Conservation (phyloP, 2,888 invertebrate genomes). For the Halocaridina rubra region DNA sequence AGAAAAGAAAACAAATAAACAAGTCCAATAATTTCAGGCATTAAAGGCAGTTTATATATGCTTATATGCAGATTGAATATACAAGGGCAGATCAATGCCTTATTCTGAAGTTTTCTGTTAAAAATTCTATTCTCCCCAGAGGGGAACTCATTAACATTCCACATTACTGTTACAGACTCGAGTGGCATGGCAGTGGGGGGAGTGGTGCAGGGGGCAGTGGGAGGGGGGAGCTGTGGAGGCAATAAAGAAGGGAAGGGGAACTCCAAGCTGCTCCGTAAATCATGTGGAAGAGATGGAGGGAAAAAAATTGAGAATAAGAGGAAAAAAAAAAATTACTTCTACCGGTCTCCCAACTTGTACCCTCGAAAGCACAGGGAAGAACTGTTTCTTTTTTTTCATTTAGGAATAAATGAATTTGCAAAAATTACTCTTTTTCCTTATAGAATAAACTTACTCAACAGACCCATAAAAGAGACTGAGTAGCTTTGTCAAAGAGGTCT, state of each 20-base stretch:
- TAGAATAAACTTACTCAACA: conserved; percentile 53
- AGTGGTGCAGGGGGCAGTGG: conserved; percentile 30
- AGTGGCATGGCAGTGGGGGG: conserved; percentile 17
- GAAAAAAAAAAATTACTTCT: conserved; percentile 6
- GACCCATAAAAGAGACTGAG: conserved; percentile 44
- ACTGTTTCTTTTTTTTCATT: conserved; percentile 36
- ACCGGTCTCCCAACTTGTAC: conserved; percentile 44
- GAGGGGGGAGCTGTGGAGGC: conserved; percentile 35
- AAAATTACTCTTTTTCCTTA: conserved; percentile 33
- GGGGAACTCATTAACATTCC: no score
- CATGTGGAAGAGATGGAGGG: not conserved
- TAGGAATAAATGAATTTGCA: conserved; percentile 32
- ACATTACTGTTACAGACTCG: conserved; percentile 1
- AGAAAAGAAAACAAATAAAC: no score
- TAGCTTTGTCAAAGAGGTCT: conserved; percentile 26
- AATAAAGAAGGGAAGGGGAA: conserved; percentile 20
- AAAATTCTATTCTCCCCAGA: no score
- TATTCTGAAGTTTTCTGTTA: no score
- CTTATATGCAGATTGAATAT: no score
- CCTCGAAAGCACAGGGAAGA: conserved; percentile 51
- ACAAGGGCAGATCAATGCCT: no score
- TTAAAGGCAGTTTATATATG: no score
- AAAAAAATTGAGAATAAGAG: not conserved
- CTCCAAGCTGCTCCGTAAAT: conserved; percentile 27
- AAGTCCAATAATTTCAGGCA: no score